Percentiles rank a stretch among this genome's conserved stretches.
Evolutionary conservation across 2,888 invertebrate species (phyloP).

Genomic region (Catonia carolina): DNA sequence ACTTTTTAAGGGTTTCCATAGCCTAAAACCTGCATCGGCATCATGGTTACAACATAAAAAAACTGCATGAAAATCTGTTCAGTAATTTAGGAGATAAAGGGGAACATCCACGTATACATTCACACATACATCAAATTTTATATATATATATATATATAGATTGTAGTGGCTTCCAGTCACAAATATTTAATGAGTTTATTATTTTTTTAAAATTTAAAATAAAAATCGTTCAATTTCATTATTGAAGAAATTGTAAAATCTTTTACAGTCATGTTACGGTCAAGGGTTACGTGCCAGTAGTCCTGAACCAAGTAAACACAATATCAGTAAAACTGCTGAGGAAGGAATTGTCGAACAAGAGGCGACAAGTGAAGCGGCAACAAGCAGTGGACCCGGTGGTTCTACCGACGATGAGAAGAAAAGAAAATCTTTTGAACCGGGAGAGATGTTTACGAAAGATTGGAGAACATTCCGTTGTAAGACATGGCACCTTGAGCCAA

Average conservation of each 20-base stretch:
- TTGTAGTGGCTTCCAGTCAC: too few relatives aligned
- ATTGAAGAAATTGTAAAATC: background rate
- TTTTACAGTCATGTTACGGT: constrained; percentile 23
- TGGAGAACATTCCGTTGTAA: constrained; percentile 87
- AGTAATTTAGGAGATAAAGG: too few relatives aligned
- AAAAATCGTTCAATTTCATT: too few relatives aligned
- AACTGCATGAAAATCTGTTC: too few relatives aligned
- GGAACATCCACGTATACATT: too few relatives aligned
- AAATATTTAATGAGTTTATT: too few relatives aligned
- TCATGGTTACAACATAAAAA: too few relatives aligned
- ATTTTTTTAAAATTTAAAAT: too few relatives aligned
- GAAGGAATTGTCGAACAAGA: constrained; percentile 21
- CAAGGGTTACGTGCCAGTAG: constrained; percentile 41
- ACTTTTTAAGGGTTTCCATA: too few relatives aligned
- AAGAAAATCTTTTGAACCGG: constrained; percentile 42
- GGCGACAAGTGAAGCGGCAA: constrained; percentile 24
- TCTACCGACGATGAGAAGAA: constrained; percentile 42
- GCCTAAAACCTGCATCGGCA: too few relatives aligned
- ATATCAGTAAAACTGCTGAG: constrained; percentile 15
- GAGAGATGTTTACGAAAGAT: constrained; percentile 56
- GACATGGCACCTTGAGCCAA: constrained; percentile 95
- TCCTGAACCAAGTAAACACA: constrained; percentile 38
- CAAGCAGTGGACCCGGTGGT: constrained; percentile 4
- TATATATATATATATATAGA: too few relatives aligned
- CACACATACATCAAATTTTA: too few relatives aligned